Percentiles rank a stretch among this genome's conserved stretches.
phyloP scores from a whole-genome alignment of 2,797 vertebrate species.

The Chromobotia macracanthus region DNA sequence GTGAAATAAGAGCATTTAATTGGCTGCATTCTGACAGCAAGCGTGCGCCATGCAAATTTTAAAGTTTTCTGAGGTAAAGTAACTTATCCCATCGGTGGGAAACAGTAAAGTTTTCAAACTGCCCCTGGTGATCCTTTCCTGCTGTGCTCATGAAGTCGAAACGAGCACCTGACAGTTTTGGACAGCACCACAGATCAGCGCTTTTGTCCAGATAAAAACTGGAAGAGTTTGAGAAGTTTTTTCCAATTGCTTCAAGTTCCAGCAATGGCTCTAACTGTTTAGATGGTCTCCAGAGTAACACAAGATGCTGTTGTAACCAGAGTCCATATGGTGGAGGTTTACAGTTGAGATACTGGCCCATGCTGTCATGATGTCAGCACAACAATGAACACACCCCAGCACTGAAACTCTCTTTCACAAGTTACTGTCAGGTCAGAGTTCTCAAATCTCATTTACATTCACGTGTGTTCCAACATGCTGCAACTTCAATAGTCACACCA shows the following conservation, averaged over 20 bases:
- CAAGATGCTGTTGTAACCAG: background rate
- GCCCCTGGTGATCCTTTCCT: too few species aligned
- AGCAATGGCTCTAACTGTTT: background rate
- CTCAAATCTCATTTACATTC: too few species aligned
- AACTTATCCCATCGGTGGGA: too few species aligned
- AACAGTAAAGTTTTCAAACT: too few species aligned
- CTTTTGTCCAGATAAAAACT: background rate
- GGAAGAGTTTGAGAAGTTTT: background rate
- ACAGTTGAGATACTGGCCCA: background rate
- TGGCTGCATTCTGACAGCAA: background rate
- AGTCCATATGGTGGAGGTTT: background rate
- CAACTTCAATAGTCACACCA: too few species aligned
- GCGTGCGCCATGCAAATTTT: background rate
- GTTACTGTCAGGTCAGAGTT: background rate
- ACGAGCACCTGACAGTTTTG: conserved; percentile 7
- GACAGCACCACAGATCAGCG: too few species aligned
- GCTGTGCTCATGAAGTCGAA: background rate
- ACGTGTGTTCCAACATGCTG: too few species aligned
- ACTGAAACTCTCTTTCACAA: background rate
- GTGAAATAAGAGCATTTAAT: background rate
- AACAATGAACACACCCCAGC: background rate
- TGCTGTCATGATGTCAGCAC: background rate
- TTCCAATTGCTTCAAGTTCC: background rate
- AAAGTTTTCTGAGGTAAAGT: background rate
- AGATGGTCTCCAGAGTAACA: background rate